phyloP scores from a whole-genome alignment of 2,888 invertebrate species.

The Cenopis cana region DNA sequence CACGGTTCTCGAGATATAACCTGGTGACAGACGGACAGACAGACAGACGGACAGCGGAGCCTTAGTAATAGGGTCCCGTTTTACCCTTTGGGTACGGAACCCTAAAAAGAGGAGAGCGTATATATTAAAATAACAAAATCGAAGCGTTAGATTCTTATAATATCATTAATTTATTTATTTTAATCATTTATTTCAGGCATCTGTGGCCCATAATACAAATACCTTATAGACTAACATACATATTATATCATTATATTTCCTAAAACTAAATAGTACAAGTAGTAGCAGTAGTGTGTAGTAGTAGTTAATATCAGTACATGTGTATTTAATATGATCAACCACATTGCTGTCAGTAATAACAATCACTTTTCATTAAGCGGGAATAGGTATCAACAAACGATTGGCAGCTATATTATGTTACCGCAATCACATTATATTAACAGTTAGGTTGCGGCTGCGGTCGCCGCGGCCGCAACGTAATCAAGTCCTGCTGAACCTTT shows the following conservation, averaged over 20 bases:
- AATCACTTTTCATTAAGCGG: constrained; percentile 19
- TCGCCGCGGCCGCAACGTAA: constrained; percentile 30
- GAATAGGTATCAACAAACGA: constrained; percentile 11
- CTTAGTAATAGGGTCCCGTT: no score
- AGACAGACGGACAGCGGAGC: no score
- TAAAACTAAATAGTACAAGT: no score
- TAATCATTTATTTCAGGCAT: no score
- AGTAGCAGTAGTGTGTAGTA: no score
- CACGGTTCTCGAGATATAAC: no score
- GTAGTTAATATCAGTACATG: not conserved
- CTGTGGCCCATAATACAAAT: no score
- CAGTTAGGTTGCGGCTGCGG: constrained; percentile 31
- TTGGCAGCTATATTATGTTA: constrained; percentile 20
- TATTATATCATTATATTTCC: no score
- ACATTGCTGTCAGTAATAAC: constrained; percentile 3
- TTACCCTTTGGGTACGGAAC: no score
- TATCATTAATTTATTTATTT: no score
- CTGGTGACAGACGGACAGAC: no score
- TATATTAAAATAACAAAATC: not conserved
- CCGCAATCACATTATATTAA: constrained; percentile 35
- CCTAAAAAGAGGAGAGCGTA: not conserved
- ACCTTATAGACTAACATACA: no score
- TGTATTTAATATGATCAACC: not conserved
- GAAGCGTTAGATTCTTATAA: not conserved
- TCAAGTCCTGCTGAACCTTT: constrained; percentile 26